Percentiles rank a stretch among this genome's conserved stretches.
Conservation (phyloP, 92 coral and sea anemone genomes). For the Metridium senile region DNA sequence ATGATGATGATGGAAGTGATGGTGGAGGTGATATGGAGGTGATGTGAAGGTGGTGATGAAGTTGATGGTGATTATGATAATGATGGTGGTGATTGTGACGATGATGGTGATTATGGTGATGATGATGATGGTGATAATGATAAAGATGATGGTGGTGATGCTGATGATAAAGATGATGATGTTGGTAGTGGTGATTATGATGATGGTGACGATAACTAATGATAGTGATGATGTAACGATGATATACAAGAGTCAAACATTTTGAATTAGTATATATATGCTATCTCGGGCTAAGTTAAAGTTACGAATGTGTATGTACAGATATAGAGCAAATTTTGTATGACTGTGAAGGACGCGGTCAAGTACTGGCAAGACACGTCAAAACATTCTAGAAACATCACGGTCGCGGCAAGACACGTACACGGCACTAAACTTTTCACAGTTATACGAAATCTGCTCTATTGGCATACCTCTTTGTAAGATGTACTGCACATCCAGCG, state of each 20-base stretch:
- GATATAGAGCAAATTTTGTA: too few species aligned
- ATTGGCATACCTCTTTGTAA: conserved; percentile 83
- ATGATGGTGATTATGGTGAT: not conserved
- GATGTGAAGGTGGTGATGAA: not conserved
- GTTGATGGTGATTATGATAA: not conserved
- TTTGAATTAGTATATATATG: too few species aligned
- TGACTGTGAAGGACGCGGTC: too few species aligned
- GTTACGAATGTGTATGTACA: too few species aligned
- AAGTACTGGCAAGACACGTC: too few species aligned
- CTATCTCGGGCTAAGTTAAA: too few species aligned
- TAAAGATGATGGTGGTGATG: not conserved
- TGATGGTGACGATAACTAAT: not conserved
- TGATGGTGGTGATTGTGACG: not conserved
- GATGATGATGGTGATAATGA: not conserved
- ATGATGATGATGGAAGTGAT: not conserved
- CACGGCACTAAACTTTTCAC: too few species aligned
- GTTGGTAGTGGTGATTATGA: not conserved
- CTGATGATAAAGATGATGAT: not conserved
- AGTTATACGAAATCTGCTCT: too few species aligned
- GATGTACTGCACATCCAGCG: conserved; percentile 67
- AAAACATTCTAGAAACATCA: too few species aligned
- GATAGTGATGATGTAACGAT: not conserved
- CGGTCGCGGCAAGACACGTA: too few species aligned
- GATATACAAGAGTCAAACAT: too few species aligned
- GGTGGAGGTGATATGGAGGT: not conserved